Evolutionary conservation across 92 coral and sea anemone species (phyloP), one percentile per base, ranked within the genome.

Genomic region (Porites divaricata): DNA sequence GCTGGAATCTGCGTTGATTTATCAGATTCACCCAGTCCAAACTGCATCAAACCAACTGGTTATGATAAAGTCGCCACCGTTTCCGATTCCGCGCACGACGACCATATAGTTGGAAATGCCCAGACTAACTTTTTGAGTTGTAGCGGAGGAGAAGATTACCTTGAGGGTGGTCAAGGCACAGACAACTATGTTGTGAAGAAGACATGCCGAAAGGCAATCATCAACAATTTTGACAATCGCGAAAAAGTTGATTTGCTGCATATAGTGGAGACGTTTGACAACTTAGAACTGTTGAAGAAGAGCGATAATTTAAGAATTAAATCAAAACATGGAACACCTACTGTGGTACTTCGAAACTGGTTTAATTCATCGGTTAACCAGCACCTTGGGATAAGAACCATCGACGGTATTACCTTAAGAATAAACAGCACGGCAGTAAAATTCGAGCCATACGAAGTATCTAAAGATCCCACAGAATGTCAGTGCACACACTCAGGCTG

Each of bases 81-180:
- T 35, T 35, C 45, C 45, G 45, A 35, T 35, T 35, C 45, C 7
- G 45, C 45, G 45, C 45, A 35, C 45, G 4, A 35, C 45, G 45
- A 35, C 45, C 45, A 35, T 35, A 4, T 35, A 35, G 45, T 35
- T 35, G 45, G 45, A 35, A 35, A 35, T 35, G 49, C 52, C 15
- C 92, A 84, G 53, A 77, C 92, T 3, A 89, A 89, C 19, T 89
- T 84, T 26, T 61, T 89, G 45, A 89, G 92, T 51, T 89, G 92
- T 45, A 84, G 56, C 6, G 85, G 85, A 70, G 92, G 92, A 35
- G 69, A 49, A 0, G 92, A 89, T 58, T 75, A 26, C 24, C 81
- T 89, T 16, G 25, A 61, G 48, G 92, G 92, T 1, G 72, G 65
- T 1, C 77, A 74, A 49, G 92, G 89, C 0, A 89, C 77, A 48